Conservation (phyloP, 1,140 invertebrate species). For the Venustaconcha ellipsiformis region DNA sequence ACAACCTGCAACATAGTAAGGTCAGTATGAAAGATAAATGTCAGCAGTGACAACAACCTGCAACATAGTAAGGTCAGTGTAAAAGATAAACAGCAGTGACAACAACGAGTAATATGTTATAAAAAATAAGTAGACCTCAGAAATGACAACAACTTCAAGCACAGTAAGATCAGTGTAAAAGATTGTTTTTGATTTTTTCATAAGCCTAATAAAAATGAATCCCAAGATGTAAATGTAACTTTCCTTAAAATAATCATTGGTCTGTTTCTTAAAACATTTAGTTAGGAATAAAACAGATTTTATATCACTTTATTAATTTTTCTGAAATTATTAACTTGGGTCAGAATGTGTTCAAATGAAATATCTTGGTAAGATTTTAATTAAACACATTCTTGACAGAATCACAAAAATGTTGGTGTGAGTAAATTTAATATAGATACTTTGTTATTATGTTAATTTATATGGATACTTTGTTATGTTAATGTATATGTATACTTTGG, state of each 20-base stretch:
- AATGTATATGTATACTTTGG: neutral
- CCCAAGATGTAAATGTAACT: no score
- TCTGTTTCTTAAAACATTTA: no score
- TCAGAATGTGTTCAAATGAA: no score
- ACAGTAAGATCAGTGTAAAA: neutral
- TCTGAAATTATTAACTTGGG: no score
- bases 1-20: conserved; percentile 44
- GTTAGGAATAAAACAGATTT: no score
- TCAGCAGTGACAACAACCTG: neutral
- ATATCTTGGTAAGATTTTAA: no score
- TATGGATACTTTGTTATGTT: neutral
- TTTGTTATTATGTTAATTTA: neutral
- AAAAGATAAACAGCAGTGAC: neutral
- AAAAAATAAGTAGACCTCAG: neutral
- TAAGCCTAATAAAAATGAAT: no score
- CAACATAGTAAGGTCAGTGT: conserved; percentile 1
- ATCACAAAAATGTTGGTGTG: no score
- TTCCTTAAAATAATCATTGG: no score
- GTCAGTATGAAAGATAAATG: conserved; percentile 17
- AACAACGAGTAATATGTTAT: neutral
- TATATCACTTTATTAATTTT: no score
- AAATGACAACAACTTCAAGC: neutral
- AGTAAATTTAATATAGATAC: no score
- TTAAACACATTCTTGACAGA: no score
- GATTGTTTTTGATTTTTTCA: neutral